Base-by-base conservation (phyloP, 1,140 invertebrate genomes). In the Pogonognathellus flavescens region DNA sequence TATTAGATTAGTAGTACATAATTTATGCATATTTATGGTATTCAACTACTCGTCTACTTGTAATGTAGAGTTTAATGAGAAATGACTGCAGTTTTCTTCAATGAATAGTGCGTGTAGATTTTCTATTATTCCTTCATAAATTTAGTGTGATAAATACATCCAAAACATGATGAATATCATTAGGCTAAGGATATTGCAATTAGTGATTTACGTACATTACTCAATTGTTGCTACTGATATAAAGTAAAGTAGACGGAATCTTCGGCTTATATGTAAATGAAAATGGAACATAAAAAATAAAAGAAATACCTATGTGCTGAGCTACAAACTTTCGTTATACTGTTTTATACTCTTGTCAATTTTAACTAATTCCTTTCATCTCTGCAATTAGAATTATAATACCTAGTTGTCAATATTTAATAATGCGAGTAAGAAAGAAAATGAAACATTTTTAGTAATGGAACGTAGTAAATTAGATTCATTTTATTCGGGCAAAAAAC, bases 41-140 rank as follows among this genome's bases (percentile, higher is more conserved):
- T 41, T 41, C 31, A 41, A 41, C 31, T 3, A 41, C 6, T n/a
- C 6, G 31, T 41, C 31, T 41, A 41, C 31, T 41, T 41, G 31
- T 41, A 41, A 41, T 41, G 31, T 41, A 41, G 31, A 41, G 31
- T 41, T 41, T 41, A 41, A 41, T 41, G 53, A 57, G n/a, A 57
- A 14, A 57, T 57, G 53, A n/a, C 53, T 57, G 53, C n/a, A 57
- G 53, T 57, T 57, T 57, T 57, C 11, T 57, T 13, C 53, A 57
- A 57, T 14, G 53, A 57, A 14, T 57, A 41, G 53, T 57, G 11
- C 53, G 11, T 57, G 11, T 57, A 57, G 53, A 57, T 57, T 57
- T 57, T 57, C 11, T 57, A 57, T 57, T 57, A 57, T 57, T 57
- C 53, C 53, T 57, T 57, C 53, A 57, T 57, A 57, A 57, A 57